Evolutionary conservation across 2,888 invertebrate species (phyloP).

Genomic region (Ennomos erosarius): DNA sequence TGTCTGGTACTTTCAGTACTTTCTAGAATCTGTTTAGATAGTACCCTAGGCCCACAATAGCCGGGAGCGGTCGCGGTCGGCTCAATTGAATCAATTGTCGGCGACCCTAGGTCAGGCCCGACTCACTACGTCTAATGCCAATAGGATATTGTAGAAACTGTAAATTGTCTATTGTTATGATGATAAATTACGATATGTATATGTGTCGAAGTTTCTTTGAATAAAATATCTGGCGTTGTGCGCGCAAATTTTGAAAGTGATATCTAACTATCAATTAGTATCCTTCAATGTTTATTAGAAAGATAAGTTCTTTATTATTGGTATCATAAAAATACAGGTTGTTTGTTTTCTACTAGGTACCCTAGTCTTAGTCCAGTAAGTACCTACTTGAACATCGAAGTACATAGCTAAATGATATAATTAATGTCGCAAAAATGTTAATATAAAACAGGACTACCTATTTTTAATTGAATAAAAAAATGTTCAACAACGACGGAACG

Average conservation of each 20-base stretch:
- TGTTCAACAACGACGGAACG: constrained; percentile 15
- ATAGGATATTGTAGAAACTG: constrained; percentile 32
- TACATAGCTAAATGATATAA: no score
- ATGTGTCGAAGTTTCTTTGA: not conserved
- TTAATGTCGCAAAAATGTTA: no score
- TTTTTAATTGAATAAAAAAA: constrained; percentile 26
- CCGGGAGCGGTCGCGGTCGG: constrained; percentile 26
- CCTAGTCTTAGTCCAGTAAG: no score
- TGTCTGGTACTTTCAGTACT: not conserved
- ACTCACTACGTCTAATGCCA: constrained; percentile 39
- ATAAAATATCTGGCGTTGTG: no score
- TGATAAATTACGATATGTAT: constrained; percentile 3
- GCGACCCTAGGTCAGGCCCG: constrained; percentile 56
- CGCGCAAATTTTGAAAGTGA: no score
- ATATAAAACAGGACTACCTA: not conserved
- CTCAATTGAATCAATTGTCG: constrained; percentile 66
- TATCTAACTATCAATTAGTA: no score
- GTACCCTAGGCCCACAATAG: not conserved
- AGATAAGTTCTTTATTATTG: no score
- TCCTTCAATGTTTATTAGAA: no score
- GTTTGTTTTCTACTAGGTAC: no score
- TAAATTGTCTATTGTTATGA: constrained; percentile 23
- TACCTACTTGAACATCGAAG: no score
- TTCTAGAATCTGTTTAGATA: not conserved
- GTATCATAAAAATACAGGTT: no score